These are phyloP conservation scores for Druceiella hillmani DNA, from an alignment of 2,888 invertebrate genomes.

Conservation along the genomic window DNA sequence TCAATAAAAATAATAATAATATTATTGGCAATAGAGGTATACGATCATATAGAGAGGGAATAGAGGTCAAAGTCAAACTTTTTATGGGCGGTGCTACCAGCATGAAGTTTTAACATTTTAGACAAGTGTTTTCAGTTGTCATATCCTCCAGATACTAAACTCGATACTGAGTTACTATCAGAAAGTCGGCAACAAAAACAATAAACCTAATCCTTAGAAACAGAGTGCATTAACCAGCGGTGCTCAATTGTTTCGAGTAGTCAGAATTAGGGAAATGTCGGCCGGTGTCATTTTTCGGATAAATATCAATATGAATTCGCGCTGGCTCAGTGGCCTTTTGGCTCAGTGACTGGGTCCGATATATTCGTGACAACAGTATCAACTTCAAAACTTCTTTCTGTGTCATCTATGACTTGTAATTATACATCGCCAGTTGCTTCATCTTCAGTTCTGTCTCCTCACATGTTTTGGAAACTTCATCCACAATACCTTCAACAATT, in stretches of 20 bases:
- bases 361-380: constrained; percentile 10
- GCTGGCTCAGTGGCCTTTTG: constrained; percentile 19
- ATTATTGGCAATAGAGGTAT: too few relatives aligned
- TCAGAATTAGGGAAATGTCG: constrained; percentile 17
- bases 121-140: constrained; percentile 21
- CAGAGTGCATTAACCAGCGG: constrained; percentile 23
- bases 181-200: constrained; percentile 24
- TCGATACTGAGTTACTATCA: constrained; percentile 20
- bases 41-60: too few relatives aligned
- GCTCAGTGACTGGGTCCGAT: constrained; percentile 14
- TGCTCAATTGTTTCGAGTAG: constrained; percentile 20
- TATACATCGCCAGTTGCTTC: too few relatives aligned
- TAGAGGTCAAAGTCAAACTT: constrained; percentile 13
- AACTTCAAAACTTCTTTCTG: too few relatives aligned
- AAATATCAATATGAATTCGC: constrained; percentile 15
- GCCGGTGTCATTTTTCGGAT: constrained; percentile 14
- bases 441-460: too few relatives aligned
- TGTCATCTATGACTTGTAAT: constrained; percentile 13
- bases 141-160: constrained; percentile 19
- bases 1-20: too few relatives aligned
- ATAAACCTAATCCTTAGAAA: constrained; percentile 21
- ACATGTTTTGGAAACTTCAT: too few relatives aligned
- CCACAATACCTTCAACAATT: too few relatives aligned
- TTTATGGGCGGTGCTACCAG: constrained; percentile 14
- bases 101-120: constrained; percentile 19